Percentiles rank a stretch among this genome's conserved stretches.
Conservation (phyloP, 2,113 vertebrate species). For the Gnathonemus longibarbis region DNA sequence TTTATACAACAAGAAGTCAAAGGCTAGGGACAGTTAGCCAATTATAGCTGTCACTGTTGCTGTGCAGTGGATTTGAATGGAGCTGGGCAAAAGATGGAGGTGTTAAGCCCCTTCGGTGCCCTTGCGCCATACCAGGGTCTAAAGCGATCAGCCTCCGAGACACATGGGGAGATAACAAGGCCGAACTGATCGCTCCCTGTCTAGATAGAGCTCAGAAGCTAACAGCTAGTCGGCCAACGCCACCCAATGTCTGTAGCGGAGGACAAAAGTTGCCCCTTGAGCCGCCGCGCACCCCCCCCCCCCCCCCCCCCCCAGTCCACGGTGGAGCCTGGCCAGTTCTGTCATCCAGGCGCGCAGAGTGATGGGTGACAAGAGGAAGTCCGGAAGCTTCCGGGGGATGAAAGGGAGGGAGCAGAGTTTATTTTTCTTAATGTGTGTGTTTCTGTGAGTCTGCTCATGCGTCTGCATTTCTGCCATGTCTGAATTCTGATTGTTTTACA, state of each 20-base stretch:
- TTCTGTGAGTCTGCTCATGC: neutral
- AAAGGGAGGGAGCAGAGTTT: neutral
- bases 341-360: neutral
- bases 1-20: neutral
- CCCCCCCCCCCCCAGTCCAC: neutral
- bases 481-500: neutral
- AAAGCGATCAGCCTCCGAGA: neutral
- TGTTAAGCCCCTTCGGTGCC: conserved; percentile 23
- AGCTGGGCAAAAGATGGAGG: neutral
- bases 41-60: conserved; percentile 39
- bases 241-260: neutral
- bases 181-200: neutral
- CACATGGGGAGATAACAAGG: neutral
- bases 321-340: conserved; percentile 2
- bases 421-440: neutral
- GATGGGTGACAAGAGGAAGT: conserved; percentile 8
- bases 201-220: neutral
- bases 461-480: neutral
- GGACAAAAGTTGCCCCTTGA: conserved; percentile 1
- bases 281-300: no score
- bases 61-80: conserved; percentile 47
- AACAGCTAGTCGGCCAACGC: neutral
- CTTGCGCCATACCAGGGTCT: neutral
- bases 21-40: neutral
- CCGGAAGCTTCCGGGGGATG: conserved; percentile 7